Percentiles rank a stretch among this genome's conserved stretches.
Conservation (phyloP, 2,888 invertebrate species). For the Spodoptera littoralis region DNA sequence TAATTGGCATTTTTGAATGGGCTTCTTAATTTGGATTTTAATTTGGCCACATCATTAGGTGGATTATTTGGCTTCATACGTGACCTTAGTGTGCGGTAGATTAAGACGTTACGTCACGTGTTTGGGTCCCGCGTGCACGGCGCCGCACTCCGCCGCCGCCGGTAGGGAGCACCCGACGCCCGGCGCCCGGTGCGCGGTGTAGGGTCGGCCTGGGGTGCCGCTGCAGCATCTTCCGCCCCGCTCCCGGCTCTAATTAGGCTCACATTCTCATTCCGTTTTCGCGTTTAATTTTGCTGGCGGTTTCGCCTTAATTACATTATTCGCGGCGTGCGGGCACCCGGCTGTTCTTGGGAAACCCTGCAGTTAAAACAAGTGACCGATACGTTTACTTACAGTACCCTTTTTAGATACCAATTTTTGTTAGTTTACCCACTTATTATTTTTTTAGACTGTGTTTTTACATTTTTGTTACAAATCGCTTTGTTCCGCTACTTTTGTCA, state of each 20-base stretch:
- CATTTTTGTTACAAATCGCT: constrained; percentile 1
- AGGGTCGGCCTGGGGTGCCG: constrained; percentile 52
- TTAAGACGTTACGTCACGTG: constrained; percentile 31
- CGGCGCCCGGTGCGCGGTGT: constrained; percentile 28
- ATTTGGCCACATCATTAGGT: constrained; percentile 40
- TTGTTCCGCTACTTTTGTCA: constrained; percentile 1
- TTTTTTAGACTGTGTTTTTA: not conserved
- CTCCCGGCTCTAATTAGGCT: constrained; percentile 88
- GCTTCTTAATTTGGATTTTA: constrained; percentile 37
- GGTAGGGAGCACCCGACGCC: constrained; percentile 6
- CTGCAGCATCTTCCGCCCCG: constrained; percentile 70
- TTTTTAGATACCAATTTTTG: constrained; percentile 31
- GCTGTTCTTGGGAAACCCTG: constrained; percentile 66
- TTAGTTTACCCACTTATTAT: constrained; percentile 11
- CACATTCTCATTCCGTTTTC: constrained; percentile 90
- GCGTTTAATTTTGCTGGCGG: constrained; percentile 89
- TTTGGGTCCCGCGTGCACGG: constrained; percentile 28
- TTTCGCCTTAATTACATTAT: constrained; percentile 89
- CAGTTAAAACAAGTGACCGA: constrained; percentile 74
- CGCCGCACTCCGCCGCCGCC: not conserved
- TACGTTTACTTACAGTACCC: constrained; percentile 54
- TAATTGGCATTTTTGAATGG: constrained; percentile 55
- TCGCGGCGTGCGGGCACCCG: constrained; percentile 74
- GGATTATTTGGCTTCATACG: constrained; percentile 23
- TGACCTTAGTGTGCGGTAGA: constrained; percentile 22